Conservation (phyloP, 2,888 invertebrate genomes). For the Drosophila imparisetae region DNA sequence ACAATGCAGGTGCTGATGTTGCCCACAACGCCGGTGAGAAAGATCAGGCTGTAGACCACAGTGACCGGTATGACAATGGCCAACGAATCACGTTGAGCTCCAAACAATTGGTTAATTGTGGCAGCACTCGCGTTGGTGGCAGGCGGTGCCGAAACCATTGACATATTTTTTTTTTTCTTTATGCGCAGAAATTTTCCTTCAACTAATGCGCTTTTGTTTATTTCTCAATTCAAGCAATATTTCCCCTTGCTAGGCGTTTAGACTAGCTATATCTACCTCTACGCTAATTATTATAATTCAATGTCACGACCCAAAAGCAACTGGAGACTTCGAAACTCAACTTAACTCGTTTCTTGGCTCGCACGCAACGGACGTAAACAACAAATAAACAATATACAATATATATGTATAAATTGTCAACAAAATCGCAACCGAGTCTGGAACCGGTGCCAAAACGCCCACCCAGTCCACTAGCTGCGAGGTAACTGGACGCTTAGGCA, state of each 20-base stretch:
- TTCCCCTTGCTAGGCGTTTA: constrained; percentile 66
- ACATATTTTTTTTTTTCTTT: constrained; percentile 26
- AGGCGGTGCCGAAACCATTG: constrained; percentile 20
- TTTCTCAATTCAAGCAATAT: constrained; percentile 57
- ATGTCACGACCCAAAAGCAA: constrained; percentile 59
- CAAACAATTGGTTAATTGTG: constrained; percentile 54
- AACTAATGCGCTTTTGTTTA: constrained; percentile 38
- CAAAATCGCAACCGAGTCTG: constrained; percentile 33
- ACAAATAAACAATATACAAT: neutral
- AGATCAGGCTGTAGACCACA: constrained; percentile 90
- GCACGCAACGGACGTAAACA: constrained; percentile 66
- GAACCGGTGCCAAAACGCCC: constrained; percentile 14
- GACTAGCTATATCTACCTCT: constrained; percentile 54
- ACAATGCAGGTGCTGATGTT: constrained; percentile 94
- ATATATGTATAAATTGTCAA: constrained; percentile 28
- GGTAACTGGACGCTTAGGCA: constrained; percentile 21
- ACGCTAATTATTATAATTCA: constrained; percentile 81
- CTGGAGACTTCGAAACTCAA: constrained; percentile 25
- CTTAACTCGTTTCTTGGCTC: constrained; percentile 53
- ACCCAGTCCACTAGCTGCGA: constrained; percentile 10
- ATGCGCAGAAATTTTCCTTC: constrained; percentile 37
- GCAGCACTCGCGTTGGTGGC: constrained; percentile 40
- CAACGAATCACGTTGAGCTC: constrained; percentile 88
- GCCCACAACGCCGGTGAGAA: constrained; percentile 91
- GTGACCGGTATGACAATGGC: constrained; percentile 90